Evolutionary conservation across 1,140 invertebrate genomes (phyloP), one percentile per base, ranked within the genome.

Genomic region (Drusus annulatus): DNA sequence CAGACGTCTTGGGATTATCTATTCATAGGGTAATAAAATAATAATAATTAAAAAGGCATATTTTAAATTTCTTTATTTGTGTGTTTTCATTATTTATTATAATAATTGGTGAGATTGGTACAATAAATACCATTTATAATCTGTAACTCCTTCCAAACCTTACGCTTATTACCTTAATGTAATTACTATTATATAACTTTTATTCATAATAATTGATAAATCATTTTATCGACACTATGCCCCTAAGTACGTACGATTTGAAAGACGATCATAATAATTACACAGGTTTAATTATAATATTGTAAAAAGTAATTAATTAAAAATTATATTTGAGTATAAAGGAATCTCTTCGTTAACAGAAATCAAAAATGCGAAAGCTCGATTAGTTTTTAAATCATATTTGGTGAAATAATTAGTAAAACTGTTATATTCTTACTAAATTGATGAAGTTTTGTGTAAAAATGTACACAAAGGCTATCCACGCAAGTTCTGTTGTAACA

Each of bases 91-190:
- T 65, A 74, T 78, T 81, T 45, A 74, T 23, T 65, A 75, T 76
- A 56, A 82, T 82, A 82, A 79, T 79, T 82, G 81, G 81, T 82
- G 77, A 82, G 52, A 76, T 78, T 78, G 81, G 81, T 82, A 82
- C 81, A 82, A 82, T 79, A 76, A 73, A 82, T 82, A 82, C 81
- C 81, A 54, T 76, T 81, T 78, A 74, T 75, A 63, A 78, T 79
- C 71, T 82, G 79, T 77, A 60, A 79, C 62, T 78, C 73, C 54
- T 65, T 76, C 74, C 68, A 65, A 45, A 13, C 36, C 36, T 13
- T 45, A 13, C 36, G 13, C 36, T 45, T 45, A 68, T 36, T 45
- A 17, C 0, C 31, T 68, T 36, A 81, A 78, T n/a, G 50, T 76
- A 78, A 81, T 73, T 65, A 78, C 76, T 28, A 28, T 28, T 28